phyloP scores from a whole-genome alignment of 1,140 invertebrate species.

The Myzus persicae region DNA sequence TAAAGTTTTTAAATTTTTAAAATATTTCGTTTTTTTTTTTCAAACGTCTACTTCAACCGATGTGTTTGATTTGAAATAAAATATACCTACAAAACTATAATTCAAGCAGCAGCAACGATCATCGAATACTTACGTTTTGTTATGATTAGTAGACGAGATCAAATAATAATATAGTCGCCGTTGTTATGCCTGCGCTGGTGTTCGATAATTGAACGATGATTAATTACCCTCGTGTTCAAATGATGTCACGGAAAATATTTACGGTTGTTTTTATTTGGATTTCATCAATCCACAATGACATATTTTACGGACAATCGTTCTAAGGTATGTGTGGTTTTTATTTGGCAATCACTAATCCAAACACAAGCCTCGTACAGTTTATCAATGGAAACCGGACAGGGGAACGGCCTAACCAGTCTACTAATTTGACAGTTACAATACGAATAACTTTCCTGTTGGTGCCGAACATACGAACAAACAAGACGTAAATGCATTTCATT shows the following conservation, averaged over 20 bases:
- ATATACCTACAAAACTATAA: neutral
- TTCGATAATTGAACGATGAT: neutral
- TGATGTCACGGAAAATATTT: neutral
- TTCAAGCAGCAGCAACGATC: neutral
- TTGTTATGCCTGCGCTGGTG: neutral
- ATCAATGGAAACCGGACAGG: slow-evolving; percentile 43
- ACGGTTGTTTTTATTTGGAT: slow-evolving; percentile 15
- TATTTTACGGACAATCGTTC: neutral
- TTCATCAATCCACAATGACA: slow-evolving; percentile 17
- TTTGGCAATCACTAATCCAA: slow-evolving; percentile 15
- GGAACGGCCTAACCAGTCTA: slow-evolving; percentile 18
- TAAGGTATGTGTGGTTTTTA: neutral
- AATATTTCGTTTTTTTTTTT: neutral
- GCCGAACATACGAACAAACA: neutral
- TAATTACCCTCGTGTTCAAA: neutral
- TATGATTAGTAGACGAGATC: neutral
- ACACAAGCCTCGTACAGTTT: neutral
- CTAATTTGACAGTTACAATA: slow-evolving; percentile 32
- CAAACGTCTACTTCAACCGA: neutral
- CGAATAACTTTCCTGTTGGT: neutral
- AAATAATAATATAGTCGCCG: neutral
- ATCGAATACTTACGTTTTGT: neutral
- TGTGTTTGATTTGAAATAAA: neutral
- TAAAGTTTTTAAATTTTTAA: neutral
- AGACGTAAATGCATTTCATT: neutral